phyloP scores from a whole-genome alignment of 2,797 vertebrate species.

The Echiichthys vipera region DNA sequence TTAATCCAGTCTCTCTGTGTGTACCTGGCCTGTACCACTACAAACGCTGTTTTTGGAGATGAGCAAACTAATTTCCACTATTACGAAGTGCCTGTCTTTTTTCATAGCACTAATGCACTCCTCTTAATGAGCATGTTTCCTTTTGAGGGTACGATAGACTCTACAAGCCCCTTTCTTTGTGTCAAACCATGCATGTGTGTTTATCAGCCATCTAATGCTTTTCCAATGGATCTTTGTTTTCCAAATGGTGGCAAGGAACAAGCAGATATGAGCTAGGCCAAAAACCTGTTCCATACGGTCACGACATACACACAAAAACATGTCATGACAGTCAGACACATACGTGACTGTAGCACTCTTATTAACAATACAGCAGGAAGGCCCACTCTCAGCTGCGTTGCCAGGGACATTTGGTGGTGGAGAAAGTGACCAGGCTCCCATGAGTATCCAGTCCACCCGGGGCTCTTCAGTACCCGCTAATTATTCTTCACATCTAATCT shows the following conservation, averaged over 20 bases:
- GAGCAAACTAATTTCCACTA: conserved; percentile 49
- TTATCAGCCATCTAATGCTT: conserved; percentile 38
- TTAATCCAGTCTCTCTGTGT: no score
- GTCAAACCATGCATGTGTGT: conserved; percentile 28
- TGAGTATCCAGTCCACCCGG: conserved; percentile 68
- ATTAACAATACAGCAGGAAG: conserved; percentile 80
- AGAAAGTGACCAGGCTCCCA: conserved; percentile 78
- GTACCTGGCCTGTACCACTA: no score
- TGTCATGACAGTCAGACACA: conserved; percentile 32
- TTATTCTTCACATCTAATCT: conserved; percentile 85
- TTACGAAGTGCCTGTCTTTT: conserved; percentile 49
- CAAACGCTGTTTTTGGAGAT: no score
- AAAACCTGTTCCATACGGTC: conserved; percentile 55
- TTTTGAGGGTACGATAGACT: conserved; percentile 36
- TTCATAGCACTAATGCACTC: conserved; percentile 47
- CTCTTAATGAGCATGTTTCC: conserved; percentile 36
- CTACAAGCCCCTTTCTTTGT: conserved; percentile 18
- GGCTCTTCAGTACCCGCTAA: conserved; percentile 77
- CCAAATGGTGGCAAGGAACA: conserved; percentile 27
- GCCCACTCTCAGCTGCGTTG: conserved; percentile 74
- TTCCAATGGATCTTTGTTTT: conserved; percentile 25
- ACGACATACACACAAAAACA: conserved; percentile 48
- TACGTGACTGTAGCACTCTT: conserved; percentile 44
- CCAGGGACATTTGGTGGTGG: conserved; percentile 84
- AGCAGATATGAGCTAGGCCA: conserved; percentile 35